phyloP scores from a whole-genome alignment of 53 echinoderm and acorn worm genomes.

The Glandiceps talaboti region DNA sequence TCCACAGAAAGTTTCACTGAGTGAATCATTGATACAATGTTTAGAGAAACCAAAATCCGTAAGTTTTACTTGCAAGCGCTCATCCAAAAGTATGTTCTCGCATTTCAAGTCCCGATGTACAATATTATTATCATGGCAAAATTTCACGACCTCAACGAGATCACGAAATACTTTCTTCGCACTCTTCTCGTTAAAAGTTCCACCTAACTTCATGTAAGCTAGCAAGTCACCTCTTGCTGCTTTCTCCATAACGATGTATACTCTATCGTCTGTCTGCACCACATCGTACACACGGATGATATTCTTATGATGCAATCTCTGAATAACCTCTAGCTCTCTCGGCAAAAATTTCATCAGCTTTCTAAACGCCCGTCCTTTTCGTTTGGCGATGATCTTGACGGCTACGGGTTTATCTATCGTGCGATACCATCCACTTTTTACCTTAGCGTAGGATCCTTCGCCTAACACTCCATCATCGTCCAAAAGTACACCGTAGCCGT shows the following conservation, averaged over 20 bases:
- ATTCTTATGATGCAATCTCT: slow-evolving; percentile 42
- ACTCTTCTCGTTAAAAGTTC: slow-evolving; percentile 16
- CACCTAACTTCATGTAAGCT: slow-evolving; percentile 48
- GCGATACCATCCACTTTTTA: background rate
- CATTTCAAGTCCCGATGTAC: background rate
- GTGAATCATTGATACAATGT: background rate
- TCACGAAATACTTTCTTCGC: background rate
- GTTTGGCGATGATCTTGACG: slow-evolving; percentile 72
- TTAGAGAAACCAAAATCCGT: background rate
- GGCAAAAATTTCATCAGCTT: slow-evolving; percentile 41
- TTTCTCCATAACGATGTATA: slow-evolving; percentile 68
- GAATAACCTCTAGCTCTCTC: slow-evolving; percentile 49
- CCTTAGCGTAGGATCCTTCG: background rate
- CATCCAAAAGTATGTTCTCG: background rate
- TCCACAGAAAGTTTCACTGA: background rate
- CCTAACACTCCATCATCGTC: background rate
- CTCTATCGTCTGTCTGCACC: slow-evolving; percentile 58
- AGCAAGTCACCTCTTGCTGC: slow-evolving; percentile 66
- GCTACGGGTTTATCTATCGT: slow-evolving; percentile 16
- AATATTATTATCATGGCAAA: background rate
- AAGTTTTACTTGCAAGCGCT: background rate
- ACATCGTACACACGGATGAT: slow-evolving; percentile 55
- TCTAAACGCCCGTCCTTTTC: slow-evolving; percentile 50
- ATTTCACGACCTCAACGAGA: background rate
- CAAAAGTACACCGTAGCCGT: background rate